phyloP scores from a whole-genome alignment of 2,888 invertebrate species.

The Tipula vernalis region DNA sequence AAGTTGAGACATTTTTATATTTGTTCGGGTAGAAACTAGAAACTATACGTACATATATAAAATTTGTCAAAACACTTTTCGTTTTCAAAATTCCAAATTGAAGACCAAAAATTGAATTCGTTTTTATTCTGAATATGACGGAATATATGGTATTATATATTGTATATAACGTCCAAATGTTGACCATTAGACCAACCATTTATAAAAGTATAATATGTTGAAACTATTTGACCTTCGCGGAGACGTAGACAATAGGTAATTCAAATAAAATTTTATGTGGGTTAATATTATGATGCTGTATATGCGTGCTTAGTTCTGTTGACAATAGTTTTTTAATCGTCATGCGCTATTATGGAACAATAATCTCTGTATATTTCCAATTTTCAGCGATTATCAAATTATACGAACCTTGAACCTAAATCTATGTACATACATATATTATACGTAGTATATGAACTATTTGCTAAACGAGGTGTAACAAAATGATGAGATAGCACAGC shows the following conservation, averaged over 20 bases:
- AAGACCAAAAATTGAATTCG: background rate
- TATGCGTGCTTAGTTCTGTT: background rate
- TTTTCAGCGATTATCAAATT: background rate
- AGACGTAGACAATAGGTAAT: background rate
- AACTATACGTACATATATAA: background rate
- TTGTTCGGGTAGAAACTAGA: background rate
- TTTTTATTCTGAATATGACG: background rate
- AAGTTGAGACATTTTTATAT: background rate
- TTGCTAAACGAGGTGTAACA: background rate
- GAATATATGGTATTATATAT: background rate
- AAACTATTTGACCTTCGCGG: background rate
- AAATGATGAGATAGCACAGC: background rate
- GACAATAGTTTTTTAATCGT: background rate
- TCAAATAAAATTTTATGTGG: background rate
- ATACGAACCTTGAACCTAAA: background rate
- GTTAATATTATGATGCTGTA: background rate
- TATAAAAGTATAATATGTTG: background rate
- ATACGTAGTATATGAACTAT: no score
- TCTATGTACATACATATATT: background rate
- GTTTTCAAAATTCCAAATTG: background rate
- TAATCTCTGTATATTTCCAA: background rate
- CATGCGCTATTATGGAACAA: background rate
- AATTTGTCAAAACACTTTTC: background rate
- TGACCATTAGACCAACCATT: background rate
- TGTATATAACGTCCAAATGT: background rate